Evolutionary conservation across 2,113 vertebrate genomes (phyloP).

Genomic region (Hiodon tergisus): DNA sequence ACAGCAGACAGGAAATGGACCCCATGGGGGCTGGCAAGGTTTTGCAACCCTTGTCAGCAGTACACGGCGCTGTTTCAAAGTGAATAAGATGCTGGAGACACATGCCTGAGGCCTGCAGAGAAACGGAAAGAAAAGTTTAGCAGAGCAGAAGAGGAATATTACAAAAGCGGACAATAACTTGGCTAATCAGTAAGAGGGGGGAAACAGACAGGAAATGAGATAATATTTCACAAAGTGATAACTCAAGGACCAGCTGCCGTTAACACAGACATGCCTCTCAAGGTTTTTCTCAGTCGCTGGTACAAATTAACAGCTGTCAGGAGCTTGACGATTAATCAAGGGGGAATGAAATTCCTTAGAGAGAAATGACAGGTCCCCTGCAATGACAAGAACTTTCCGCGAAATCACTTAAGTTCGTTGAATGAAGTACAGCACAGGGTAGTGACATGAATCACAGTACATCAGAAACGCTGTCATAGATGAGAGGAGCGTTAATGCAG

Average conservation of each 20-base stretch:
- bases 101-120: not conserved
- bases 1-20: not conserved
- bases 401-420: too few relatives aligned
- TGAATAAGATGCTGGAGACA: not conserved
- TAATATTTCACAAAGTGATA: not conserved
- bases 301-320: not conserved
- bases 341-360: not conserved
- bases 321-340: not conserved
- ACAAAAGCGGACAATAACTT: not conserved
- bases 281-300: not conserved
- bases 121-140: constrained; percentile 3
- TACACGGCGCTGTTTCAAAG: too few relatives aligned
- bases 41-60: not conserved
- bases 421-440: too few relatives aligned
- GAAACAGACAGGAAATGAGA: not conserved
- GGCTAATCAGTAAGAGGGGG: not conserved
- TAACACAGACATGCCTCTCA: not conserved
- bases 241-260: not conserved
- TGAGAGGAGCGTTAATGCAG: too few relatives aligned
- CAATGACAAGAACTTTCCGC: not conserved
- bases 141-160: not conserved
- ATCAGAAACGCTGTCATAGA: too few relatives aligned
- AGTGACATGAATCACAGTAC: too few relatives aligned
- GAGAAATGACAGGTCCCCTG: not conserved
- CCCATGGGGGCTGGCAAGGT: not conserved